phyloP scores from a whole-genome alignment of 2,888 invertebrate genomes.

The Apotomis capreana region DNA sequence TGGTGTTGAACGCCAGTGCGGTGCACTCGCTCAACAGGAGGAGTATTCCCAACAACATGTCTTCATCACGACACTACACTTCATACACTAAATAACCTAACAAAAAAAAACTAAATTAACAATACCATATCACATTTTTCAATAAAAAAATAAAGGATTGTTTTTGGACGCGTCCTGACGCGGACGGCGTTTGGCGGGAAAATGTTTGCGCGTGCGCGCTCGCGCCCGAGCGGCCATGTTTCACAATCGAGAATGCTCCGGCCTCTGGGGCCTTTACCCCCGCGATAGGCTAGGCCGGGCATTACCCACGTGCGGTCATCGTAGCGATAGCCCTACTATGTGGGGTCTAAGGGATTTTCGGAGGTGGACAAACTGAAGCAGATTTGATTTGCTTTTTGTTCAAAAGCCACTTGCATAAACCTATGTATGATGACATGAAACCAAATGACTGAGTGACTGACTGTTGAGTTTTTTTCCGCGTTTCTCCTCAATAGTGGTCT shows the following conservation, averaged over 20 bases:
- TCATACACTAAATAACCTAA: conserved; percentile 48
- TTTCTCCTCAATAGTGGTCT: too few species aligned
- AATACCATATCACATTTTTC: conserved; percentile 33
- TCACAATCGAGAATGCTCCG: conserved; percentile 65
- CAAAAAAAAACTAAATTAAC: conserved; percentile 18
- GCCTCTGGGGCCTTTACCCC: conserved; percentile 50
- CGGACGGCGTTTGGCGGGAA: conserved; percentile 74
- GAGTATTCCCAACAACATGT: conserved; percentile 72
- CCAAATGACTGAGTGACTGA: too few species aligned
- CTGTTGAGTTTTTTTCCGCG: too few species aligned
- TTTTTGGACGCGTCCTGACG: conserved; percentile 62
- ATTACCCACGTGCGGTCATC: conserved; percentile 1
- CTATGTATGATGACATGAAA: too few species aligned
- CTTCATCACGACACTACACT: conserved; percentile 65
- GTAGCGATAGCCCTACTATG: neutral
- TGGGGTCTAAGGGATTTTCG: too few species aligned
- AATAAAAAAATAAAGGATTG: conserved; percentile 46
- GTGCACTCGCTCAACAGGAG: conserved; percentile 65
- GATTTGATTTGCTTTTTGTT: too few species aligned
- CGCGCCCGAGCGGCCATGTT: conserved; percentile 65
- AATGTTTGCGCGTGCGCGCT: conserved; percentile 73
- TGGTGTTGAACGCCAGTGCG: conserved; percentile 60
- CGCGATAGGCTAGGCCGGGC: conserved; percentile 34
- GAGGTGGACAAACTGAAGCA: too few species aligned
- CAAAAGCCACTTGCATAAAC: too few species aligned